Base-by-base conservation (phyloP, 1,140 invertebrate genomes). In the Saccostrea cuccullata region DNA sequence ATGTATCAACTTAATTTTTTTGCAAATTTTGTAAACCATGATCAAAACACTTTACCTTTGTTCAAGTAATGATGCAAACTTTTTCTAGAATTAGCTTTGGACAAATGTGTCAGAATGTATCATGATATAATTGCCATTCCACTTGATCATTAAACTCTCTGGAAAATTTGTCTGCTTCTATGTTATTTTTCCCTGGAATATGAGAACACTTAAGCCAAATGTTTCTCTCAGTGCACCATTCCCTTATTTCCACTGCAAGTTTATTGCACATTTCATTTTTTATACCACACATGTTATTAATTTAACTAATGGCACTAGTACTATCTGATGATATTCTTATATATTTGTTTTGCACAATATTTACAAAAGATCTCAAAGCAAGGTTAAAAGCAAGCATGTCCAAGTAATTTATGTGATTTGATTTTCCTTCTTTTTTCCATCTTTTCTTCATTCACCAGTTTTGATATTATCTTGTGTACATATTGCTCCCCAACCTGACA, bases 201-300 rank as follows among this genome's bases (percentile, higher is more conserved):
- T n/a, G n/a, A n/a, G n/a, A n/a, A n/a, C n/a, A n/a, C n/a, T n/a
- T n/a, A n/a, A n/a, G n/a, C n/a, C n/a, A n/a, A n/a, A n/a, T n/a
- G n/a, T n/a, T n/a, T n/a, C n/a, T n/a, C n/a, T n/a, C n/a, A n/a
- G n/a, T n/a, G n/a, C n/a, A n/a, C n/a, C n/a, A n/a, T n/a, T n/a
- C n/a, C n/a, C n/a, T n/a, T n/a, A n/a, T n/a, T n/a, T n/a, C n/a
- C n/a, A n/a, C n/a, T n/a, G n/a, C n/a, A n/a, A n/a, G n/a, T n/a
- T n/a, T n/a, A n/a, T n/a, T n/a, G n/a, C n/a, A n/a, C n/a, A n/a
- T n/a, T 13, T 70, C 40, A 64, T 83, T 84, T 58, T 23, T 73
- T 26, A 85, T 55, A 82, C 89, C 86, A 73, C 86, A 82, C 26
- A 89, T 85, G 17, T 89, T 87, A 30, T 84, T 84, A 8, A 89